Conservation (phyloP, 2,797 vertebrate genomes). For the Tokudaia muenninki region DNA sequence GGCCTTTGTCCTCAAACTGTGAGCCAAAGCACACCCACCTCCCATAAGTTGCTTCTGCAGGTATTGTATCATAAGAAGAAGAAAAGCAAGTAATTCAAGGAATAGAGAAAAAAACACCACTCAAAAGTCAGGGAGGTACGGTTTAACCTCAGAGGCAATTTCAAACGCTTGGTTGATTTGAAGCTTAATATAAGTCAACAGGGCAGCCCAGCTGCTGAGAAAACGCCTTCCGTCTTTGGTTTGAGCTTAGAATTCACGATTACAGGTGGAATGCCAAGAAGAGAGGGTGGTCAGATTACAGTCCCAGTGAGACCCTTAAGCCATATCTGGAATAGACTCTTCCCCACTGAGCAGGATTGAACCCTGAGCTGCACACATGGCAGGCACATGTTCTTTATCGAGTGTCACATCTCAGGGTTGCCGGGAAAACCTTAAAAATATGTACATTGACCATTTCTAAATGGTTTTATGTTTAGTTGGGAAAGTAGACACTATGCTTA, state of each 20-base stretch:
- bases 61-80: not conserved
- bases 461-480: not conserved
- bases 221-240: not conserved
- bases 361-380: no score
- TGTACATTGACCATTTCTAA: not conserved
- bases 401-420: fast-evolving
- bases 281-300: not conserved
- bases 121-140: not conserved
- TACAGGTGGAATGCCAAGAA: not conserved
- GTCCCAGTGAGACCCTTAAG: not conserved
- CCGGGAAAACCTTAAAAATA: not conserved
- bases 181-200: conserved; percentile 45
- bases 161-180: conserved; percentile 19
- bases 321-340: not conserved
- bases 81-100: not conserved
- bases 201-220: not conserved
- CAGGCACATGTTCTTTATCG: not conserved
- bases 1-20: not conserved
- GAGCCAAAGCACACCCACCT: not conserved
- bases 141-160: not conserved
- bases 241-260: not conserved
- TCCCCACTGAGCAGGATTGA: not conserved
- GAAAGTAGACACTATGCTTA: not conserved
- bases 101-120: not conserved
- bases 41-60: not conserved